Conservation (phyloP, 2,113 vertebrate species). For the Casuarius casuarius region DNA sequence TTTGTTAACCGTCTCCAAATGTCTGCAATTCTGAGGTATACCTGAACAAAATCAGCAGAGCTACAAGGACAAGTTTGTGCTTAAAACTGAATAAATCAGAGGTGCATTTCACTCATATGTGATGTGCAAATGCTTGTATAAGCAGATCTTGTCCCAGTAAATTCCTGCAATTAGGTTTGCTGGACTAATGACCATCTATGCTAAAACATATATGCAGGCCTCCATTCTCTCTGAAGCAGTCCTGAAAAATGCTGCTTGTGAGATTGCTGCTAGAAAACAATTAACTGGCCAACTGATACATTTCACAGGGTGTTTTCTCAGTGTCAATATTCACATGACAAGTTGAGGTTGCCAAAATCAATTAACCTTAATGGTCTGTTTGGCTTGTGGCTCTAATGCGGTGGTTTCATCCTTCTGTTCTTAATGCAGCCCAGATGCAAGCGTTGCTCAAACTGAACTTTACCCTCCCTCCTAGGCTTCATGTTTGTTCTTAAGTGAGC, state of each 20-base stretch:
- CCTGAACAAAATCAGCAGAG: neutral
- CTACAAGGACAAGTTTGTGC: neutral
- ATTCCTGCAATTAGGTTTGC: neutral
- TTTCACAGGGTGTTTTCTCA: neutral
- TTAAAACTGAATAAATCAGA: neutral
- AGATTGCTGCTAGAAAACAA: neutral
- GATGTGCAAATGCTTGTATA: neutral
- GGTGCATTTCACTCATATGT: neutral
- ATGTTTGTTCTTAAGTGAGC: neutral
- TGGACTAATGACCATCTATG: neutral
- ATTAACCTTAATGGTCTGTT: constrained; percentile 6
- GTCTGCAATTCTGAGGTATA: neutral
- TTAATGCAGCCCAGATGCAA: neutral
- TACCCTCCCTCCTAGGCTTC: neutral
- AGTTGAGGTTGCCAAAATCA: neutral
- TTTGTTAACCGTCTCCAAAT: neutral
- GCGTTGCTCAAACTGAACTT: neutral
- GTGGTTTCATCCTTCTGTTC: neutral
- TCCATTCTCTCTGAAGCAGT: neutral
- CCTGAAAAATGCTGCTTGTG: neutral
- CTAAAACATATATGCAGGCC: neutral
- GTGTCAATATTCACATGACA: neutral
- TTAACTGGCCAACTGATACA: neutral
- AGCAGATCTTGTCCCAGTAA: neutral
- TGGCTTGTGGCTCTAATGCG: neutral